phyloP scores from a whole-genome alignment of 2,113 vertebrate genomes.

The Trachemys scripta region DNA sequence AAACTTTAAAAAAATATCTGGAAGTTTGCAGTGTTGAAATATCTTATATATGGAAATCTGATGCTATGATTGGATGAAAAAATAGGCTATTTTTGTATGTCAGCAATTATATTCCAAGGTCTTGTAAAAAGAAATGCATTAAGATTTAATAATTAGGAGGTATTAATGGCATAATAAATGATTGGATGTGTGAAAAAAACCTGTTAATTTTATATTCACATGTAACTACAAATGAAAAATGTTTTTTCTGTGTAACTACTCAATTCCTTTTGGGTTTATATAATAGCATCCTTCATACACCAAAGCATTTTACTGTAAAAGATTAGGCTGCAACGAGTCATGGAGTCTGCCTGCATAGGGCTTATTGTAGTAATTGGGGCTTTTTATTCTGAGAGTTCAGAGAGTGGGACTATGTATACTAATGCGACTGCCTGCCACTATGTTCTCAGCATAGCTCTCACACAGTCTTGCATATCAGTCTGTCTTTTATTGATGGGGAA shows the following conservation, averaged over 20 bases:
- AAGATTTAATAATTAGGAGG: not conserved
- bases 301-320: not conserved
- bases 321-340: not conserved
- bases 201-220: not conserved
- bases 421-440: not conserved
- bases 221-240: not conserved
- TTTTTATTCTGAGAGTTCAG: not conserved
- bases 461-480: not conserved
- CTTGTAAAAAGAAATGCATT: not conserved
- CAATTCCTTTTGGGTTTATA: not conserved
- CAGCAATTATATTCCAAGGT: not conserved
- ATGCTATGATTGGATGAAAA: not conserved
- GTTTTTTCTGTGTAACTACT: not conserved
- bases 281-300: not conserved
- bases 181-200: not conserved
- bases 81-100: not conserved
- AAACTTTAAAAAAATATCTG: not conserved
- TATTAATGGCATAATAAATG: not conserved
- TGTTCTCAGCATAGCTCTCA: not conserved
- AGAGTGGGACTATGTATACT: not conserved
- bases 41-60: not conserved
- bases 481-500: not conserved
- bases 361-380: not conserved
- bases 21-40: not conserved
- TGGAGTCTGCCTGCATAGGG: not conserved